A percentile compares a stretch with the other conserved stretches of the same genome.
Conservation (phyloP, 2,113 vertebrate species). For the Pimephales promelas region DNA sequence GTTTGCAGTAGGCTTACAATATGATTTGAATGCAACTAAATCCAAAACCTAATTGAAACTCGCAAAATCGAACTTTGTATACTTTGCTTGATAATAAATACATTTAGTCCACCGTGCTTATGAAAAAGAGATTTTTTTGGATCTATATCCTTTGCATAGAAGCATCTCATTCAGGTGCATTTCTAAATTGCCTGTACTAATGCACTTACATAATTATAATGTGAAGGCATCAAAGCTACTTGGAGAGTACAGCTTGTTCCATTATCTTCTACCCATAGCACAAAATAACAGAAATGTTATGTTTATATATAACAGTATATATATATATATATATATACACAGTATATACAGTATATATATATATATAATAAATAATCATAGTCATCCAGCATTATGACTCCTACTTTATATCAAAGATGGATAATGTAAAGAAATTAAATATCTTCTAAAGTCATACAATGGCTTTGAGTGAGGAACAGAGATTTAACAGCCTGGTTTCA, state of each 20-base stretch:
- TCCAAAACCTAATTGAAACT: constrained; percentile 3
- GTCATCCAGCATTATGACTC: background rate
- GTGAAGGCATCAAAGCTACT: constrained; percentile 26
- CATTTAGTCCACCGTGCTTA: background rate
- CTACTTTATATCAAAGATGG: background rate
- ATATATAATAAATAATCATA: background rate
- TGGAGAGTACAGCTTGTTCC: constrained; percentile 25
- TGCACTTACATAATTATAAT: constrained; percentile 20
- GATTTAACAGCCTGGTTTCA: too few relatives aligned
- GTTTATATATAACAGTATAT: too few relatives aligned
- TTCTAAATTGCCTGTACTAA: constrained; percentile 25
- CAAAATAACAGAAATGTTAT: constrained; percentile 2
- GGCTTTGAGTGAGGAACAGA: background rate
- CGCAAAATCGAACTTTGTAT: background rate
- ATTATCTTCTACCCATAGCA: background rate
- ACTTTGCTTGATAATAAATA: constrained; percentile 9
- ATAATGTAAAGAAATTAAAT: background rate
- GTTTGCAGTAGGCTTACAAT: background rate
- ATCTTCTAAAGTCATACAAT: background rate
- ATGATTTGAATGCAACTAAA: background rate
- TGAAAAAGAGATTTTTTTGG: background rate
- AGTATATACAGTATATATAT: too few relatives aligned
- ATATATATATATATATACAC: too few relatives aligned
- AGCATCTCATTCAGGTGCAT: background rate
- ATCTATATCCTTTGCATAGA: background rate